These are phyloP conservation scores for Drosophila colorata DNA, from an alignment of 2,888 invertebrate genomes.

Conservation along the genomic window DNA sequence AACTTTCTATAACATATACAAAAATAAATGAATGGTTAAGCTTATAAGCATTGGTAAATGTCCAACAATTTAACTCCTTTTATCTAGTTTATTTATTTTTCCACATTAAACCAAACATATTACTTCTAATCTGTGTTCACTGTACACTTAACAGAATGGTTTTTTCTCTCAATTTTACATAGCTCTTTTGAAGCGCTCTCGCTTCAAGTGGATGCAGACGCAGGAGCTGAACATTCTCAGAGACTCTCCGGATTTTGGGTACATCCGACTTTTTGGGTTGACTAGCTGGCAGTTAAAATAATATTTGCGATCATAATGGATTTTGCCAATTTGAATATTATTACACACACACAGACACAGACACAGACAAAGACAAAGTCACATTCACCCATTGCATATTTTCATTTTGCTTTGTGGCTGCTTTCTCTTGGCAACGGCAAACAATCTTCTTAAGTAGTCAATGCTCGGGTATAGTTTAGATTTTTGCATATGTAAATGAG, in stretches of 20 bases:
- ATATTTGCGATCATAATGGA: slow-evolving; percentile 80
- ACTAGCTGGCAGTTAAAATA: slow-evolving; percentile 68
- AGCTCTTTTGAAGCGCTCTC: slow-evolving; percentile 41
- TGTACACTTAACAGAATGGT: slow-evolving; percentile 18
- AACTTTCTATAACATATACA: background rate
- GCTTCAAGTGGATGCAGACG: slow-evolving; percentile 55
- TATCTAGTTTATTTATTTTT: background rate
- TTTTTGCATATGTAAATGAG: slow-evolving; percentile 71
- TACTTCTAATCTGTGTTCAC: slow-evolving; percentile 19
- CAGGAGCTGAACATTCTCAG: slow-evolving; percentile 41
- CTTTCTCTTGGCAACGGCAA: slow-evolving; percentile 53
- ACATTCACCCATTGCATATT: slow-evolving; percentile 24
- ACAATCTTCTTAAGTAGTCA: slow-evolving; percentile 76
- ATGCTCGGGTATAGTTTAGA: slow-evolving; percentile 55
- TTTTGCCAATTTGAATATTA: slow-evolving; percentile 79
- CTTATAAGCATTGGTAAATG: background rate
- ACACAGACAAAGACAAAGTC: slow-evolving; percentile 18
- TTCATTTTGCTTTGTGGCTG: slow-evolving; percentile 47
- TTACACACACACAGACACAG: slow-evolving; percentile 59
- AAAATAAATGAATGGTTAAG: background rate
- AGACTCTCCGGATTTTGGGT: slow-evolving; percentile 45
- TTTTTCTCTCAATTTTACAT: slow-evolving; percentile 39
- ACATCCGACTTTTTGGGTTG: slow-evolving; percentile 36
- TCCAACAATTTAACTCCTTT: background rate
- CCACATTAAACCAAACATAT: background rate